A percentile compares a stretch with the other conserved stretches of the same genome.
These are phyloP conservation scores for Tychaedon coryphoeus DNA, from an alignment of 2,113 vertebrate genomes.

Conservation along the genomic window DNA sequence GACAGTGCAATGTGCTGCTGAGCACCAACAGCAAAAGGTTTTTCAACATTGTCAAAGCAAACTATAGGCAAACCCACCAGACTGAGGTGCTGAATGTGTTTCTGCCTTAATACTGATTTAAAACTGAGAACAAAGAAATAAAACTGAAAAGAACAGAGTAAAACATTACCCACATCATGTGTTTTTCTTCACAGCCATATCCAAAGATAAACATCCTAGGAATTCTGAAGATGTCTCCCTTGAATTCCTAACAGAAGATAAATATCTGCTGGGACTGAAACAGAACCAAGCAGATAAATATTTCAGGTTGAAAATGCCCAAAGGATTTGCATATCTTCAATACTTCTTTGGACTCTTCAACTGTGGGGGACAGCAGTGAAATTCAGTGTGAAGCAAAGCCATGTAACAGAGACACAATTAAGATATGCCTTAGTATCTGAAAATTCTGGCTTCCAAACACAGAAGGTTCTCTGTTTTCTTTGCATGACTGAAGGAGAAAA, in stretches of 20 bases:
- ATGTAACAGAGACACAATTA: background rate
- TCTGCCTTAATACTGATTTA: background rate
- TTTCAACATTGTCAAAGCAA: background rate
- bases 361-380: background rate
- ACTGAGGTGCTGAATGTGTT: background rate
- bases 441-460: conserved; percentile 15
- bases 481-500: conserved; percentile 39
- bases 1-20: background rate
- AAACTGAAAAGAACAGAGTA: conserved; percentile 5
- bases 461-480: conserved; percentile 22
- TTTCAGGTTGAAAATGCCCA: background rate
- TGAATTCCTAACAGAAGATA: conserved; percentile 22
- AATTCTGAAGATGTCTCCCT: conserved; percentile 41
- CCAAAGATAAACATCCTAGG: conserved; percentile 17
- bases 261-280: conserved; percentile 41
- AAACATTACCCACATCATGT: background rate
- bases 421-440: background rate
- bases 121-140: background rate
- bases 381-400: background rate
- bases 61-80: background rate
- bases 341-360: background rate
- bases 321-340: conserved; percentile 23
- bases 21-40: background rate
- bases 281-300: conserved; percentile 11
- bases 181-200: conserved; percentile 15